A percentile compares a stretch with the other conserved stretches of the same genome.
Conservation (phyloP, 2,888 invertebrate species). For the Plebejus anna region DNA sequence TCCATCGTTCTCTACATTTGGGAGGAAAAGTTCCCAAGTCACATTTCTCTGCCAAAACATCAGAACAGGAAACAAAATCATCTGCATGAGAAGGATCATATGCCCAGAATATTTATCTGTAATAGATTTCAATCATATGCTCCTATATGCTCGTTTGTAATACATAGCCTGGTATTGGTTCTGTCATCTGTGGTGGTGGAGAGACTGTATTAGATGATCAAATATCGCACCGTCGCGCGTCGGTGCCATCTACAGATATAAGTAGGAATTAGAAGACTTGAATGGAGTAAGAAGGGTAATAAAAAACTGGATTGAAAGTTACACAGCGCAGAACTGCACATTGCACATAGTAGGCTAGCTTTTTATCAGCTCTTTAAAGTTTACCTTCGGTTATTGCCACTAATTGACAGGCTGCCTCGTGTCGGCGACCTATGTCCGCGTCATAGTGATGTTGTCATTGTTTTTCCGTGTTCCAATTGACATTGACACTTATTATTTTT, state of each 20-base stretch:
- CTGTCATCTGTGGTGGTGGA: too few relatives aligned
- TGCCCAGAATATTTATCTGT: too few relatives aligned
- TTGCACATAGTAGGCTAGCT: not conserved
- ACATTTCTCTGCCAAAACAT: too few relatives aligned
- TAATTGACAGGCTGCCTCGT: not conserved
- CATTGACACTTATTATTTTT: slow-evolving; percentile 2
- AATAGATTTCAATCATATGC: too few relatives aligned
- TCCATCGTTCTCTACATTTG: not conserved
- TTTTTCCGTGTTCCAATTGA: slow-evolving; percentile 3
- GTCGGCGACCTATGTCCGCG: not conserved
- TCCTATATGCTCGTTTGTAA: too few relatives aligned
- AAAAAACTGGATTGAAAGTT: not conserved
- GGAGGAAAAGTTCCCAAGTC: not conserved
- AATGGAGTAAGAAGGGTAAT: not conserved
- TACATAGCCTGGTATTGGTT: too few relatives aligned
- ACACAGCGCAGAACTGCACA: not conserved
- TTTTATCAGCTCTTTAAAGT: slow-evolving; percentile 2
- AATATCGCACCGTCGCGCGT: too few relatives aligned
- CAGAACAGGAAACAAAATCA: not conserved
- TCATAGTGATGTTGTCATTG: slow-evolving; percentile 1
- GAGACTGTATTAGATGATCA: too few relatives aligned
- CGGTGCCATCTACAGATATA: too few relatives aligned
- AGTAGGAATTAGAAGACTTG: not conserved
- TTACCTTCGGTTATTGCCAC: slow-evolving; percentile 1
- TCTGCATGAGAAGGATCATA: not conserved